Conservation (phyloP, 2,888 invertebrate species). For the Macropis europaea region DNA sequence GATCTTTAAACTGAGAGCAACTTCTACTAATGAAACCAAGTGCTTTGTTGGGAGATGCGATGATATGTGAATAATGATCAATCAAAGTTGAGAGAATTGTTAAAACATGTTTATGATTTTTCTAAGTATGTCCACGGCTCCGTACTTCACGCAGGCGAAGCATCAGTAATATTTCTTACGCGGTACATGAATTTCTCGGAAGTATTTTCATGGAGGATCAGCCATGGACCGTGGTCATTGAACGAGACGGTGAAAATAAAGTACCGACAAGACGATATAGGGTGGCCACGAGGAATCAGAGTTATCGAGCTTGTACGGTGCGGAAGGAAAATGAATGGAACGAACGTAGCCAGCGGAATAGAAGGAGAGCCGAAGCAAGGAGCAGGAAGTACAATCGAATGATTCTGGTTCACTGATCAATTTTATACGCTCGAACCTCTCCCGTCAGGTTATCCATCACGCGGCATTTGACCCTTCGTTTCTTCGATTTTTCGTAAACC, state of each 20-base stretch:
- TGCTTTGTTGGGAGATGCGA: too few species aligned
- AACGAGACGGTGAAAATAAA: conserved; percentile 52
- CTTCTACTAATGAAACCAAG: too few species aligned
- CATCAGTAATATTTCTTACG: conserved; percentile 42
- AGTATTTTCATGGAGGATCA: conserved; percentile 52
- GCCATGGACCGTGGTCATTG: conserved; percentile 52
- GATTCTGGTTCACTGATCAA: conserved; percentile 71
- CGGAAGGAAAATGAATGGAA: conserved; percentile 58
- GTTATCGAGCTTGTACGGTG: conserved; percentile 54
- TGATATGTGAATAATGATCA: too few species aligned
- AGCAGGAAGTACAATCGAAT: conserved; percentile 65
- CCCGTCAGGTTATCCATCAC: conserved; percentile 67
- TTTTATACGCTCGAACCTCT: conserved; percentile 66
- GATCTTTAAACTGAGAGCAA: too few species aligned
- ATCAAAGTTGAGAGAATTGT: too few species aligned
- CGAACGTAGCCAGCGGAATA: conserved; percentile 31
- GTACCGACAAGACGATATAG: conserved; percentile 32
- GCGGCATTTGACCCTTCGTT: conserved; percentile 58
- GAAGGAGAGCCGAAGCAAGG: conserved; percentile 31
- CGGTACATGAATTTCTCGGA: conserved; percentile 47
- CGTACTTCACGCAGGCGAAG: not conserved
- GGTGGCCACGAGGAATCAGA: conserved; percentile 36
- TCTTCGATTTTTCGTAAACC: conserved; percentile 55
- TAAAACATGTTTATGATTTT: too few species aligned
- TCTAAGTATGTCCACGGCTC: too few species aligned